Conservation (phyloP, 2,113 vertebrate genomes). For the Syngnathus typhle region DNA sequence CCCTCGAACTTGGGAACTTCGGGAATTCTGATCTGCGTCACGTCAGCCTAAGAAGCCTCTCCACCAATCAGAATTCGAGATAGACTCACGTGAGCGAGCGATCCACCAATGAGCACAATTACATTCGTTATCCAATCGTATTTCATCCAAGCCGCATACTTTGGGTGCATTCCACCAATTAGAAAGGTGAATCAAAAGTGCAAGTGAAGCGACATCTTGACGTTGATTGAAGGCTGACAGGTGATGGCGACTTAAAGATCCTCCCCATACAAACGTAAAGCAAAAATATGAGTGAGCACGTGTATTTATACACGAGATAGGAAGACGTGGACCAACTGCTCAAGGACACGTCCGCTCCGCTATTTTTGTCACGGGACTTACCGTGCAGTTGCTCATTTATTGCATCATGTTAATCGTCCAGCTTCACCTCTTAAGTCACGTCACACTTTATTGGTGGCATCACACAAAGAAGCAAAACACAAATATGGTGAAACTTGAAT, state of each 20-base stretch:
- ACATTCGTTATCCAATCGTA: slow-evolving; percentile 54
- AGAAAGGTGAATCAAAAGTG: slow-evolving; percentile 11
- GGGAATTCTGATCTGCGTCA: slow-evolving; percentile 69
- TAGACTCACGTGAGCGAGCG: not conserved
- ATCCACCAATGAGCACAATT: not conserved
- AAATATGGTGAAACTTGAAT: too few relatives aligned
- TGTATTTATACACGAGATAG: slow-evolving; percentile 30
- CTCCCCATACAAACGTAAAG: slow-evolving; percentile 35
- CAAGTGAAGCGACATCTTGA: slow-evolving; percentile 30
- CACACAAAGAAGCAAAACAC: too few relatives aligned
- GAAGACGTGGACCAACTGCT: slow-evolving; percentile 47
- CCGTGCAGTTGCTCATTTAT: slow-evolving; percentile 50
- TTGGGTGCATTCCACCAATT: slow-evolving; percentile 50
- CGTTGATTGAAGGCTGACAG: slow-evolving; percentile 63
- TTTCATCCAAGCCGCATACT: slow-evolving; percentile 38
- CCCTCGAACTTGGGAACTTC: slow-evolving; percentile 67
- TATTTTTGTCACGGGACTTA: slow-evolving; percentile 70
- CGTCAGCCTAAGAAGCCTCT: slow-evolving; percentile 18
- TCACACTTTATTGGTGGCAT: too few relatives aligned
- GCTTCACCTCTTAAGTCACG: too few relatives aligned
- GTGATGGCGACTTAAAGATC: slow-evolving; percentile 26
- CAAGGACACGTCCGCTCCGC: slow-evolving; percentile 67
- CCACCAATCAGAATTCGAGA: slow-evolving; percentile 55
- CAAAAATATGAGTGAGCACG: slow-evolving; percentile 29
- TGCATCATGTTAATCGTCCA: slow-evolving; percentile 41